Conservation (phyloP, 2,113 vertebrate species). For the Erpornis zantholeuca region DNA sequence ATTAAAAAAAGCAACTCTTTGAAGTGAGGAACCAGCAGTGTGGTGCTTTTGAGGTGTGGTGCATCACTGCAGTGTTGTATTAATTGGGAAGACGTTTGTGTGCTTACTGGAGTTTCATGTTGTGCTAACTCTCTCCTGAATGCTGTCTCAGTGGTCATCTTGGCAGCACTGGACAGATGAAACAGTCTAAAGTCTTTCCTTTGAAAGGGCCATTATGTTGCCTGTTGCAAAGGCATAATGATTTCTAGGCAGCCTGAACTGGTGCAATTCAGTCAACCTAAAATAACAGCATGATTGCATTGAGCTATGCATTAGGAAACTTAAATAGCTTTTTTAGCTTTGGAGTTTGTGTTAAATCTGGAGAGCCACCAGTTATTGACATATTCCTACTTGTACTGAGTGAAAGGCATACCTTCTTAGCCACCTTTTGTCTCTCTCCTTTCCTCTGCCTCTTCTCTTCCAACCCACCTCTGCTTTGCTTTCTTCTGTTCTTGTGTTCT, state of each 20-base stretch:
- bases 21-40: neutral
- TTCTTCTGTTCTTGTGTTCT: neutral
- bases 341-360: neutral
- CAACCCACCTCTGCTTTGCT: neutral
- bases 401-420: neutral
- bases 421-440: neutral
- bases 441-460: neutral
- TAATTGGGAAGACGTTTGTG: neutral
- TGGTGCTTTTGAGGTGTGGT: neutral
- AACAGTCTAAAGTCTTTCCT: neutral
- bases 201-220: neutral
- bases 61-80: neutral
- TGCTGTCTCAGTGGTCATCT: neutral
- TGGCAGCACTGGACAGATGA: neutral
- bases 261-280: neutral
- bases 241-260: neutral
- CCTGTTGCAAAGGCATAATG: neutral
- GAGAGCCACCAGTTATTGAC: neutral
- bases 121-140: neutral
- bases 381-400: neutral
- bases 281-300: neutral
- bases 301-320: neutral
- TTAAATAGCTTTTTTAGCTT: neutral
- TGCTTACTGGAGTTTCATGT: neutral
- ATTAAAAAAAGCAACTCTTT: neutral